phyloP scores from a whole-genome alignment of 2,888 invertebrate species.

The Dasysyrphus albostriatus region DNA sequence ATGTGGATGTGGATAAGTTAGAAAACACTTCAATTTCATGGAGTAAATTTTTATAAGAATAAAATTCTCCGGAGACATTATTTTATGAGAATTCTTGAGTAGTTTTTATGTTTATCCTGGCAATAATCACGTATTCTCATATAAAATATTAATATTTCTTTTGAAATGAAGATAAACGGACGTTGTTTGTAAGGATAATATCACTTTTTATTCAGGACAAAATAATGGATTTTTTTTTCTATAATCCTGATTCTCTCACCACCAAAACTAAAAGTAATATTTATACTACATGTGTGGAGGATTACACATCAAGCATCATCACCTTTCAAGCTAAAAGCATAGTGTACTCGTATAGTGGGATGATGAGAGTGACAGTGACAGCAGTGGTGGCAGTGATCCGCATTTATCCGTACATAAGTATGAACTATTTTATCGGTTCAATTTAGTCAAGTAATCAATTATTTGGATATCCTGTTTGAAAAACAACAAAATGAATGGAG shows the following conservation, averaged over 20 bases:
- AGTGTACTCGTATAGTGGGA: not conserved
- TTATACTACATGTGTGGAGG: not conserved
- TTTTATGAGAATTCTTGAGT: conserved; percentile 33
- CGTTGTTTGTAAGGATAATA: conserved; percentile 11
- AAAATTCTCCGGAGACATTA: not conserved
- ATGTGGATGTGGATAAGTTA: not conserved
- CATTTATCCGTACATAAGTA: conserved; percentile 10
- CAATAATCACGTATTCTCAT: conserved; percentile 35
- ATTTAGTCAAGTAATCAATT: conserved; percentile 71
- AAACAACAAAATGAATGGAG: not conserved
- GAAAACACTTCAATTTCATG: conserved; percentile 25
- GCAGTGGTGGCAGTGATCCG: not conserved
- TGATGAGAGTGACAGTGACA: not conserved
- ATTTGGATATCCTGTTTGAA: conserved; percentile 47
- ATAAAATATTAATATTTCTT: conserved; percentile 42
- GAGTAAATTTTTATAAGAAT: conserved; percentile 18
- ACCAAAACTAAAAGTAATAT: conserved; percentile 10
- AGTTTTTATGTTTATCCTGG: conserved; percentile 18
- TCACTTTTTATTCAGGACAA: conserved; percentile 1
- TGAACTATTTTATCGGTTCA: conserved; percentile 19
- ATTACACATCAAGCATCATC: not conserved
- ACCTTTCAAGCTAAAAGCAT: conserved; percentile 5
- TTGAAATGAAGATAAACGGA: conserved; percentile 33
- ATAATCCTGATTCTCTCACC: conserved; percentile 14
- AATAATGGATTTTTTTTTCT: conserved; percentile 27